phyloP scores from a whole-genome alignment of 2,888 invertebrate genomes.

The Watsonalla binaria region DNA sequence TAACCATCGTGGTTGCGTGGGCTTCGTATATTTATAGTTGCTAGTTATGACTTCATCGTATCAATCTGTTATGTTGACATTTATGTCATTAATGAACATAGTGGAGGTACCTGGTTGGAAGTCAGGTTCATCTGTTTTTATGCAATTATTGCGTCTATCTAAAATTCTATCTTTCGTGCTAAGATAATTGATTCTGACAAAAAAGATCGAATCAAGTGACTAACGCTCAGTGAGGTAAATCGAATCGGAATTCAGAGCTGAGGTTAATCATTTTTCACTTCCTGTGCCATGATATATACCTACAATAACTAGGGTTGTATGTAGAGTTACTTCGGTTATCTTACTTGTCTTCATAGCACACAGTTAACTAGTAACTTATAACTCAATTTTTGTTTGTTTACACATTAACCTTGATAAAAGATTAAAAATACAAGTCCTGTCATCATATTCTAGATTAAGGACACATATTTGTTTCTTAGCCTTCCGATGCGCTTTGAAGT shows the following conservation, averaged over 20 bases:
- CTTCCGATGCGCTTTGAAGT: background rate
- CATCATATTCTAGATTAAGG: too few relatives aligned
- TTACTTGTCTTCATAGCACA: too few relatives aligned
- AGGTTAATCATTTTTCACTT: constrained; percentile 63
- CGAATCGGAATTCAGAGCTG: constrained; percentile 51
- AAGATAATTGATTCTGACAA: constrained; percentile 7
- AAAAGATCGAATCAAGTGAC: constrained; percentile 24
- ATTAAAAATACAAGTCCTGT: too few relatives aligned
- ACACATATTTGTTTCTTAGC: too few relatives aligned
- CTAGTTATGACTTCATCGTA: constrained; percentile 67
- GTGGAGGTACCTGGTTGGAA: constrained; percentile 21
- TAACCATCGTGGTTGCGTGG: constrained; percentile 54
- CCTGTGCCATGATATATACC: constrained; percentile 54
- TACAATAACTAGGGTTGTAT: constrained; percentile 43
- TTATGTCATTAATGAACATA: constrained; percentile 28
- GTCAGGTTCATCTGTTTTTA: constrained; percentile 9
- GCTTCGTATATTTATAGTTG: constrained; percentile 60
- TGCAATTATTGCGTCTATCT: background rate
- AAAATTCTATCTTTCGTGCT: too few relatives aligned
- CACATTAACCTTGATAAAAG: too few relatives aligned
- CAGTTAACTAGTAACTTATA: too few relatives aligned
- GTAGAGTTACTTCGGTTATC: constrained; percentile 5
- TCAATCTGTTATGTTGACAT: constrained; percentile 38
- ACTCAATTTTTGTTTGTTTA: too few relatives aligned
- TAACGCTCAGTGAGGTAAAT: constrained; percentile 47